Evolutionary conservation across 2,888 invertebrate genomes (phyloP).

Genomic region (Coelopa pilipes): DNA sequence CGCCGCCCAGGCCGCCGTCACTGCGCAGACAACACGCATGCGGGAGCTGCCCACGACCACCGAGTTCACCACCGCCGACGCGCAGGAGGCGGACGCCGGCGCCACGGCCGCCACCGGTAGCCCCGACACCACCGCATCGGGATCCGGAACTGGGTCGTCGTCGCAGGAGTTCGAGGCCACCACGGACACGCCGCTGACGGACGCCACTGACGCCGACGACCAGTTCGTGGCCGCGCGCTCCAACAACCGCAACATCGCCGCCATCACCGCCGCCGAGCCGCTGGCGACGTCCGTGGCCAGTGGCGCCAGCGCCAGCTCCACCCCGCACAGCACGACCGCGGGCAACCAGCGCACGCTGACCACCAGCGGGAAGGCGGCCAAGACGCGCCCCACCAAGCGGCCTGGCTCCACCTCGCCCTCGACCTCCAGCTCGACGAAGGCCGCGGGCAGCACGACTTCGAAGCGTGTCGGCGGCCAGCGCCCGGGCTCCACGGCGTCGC

Average conservation of each 20-base stretch:
- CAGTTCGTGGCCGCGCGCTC: conserved; percentile 64
- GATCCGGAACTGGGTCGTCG: background rate
- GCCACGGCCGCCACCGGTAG: conserved; percentile 32
- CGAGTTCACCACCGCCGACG: conserved; percentile 44
- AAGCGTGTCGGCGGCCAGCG: conserved; percentile 56
- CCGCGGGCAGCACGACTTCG: conserved; percentile 44
- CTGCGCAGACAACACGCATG: conserved; percentile 53
- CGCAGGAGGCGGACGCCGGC: conserved; percentile 35
- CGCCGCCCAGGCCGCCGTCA: conserved; percentile 55
- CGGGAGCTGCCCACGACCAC: conserved; percentile 57
- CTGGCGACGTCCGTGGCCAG: background rate
- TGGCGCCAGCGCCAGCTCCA: conserved; percentile 45
- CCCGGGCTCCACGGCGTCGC: conserved; percentile 46
- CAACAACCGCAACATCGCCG: conserved; percentile 61
- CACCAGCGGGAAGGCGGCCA: conserved; percentile 58
- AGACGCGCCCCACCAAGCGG: conserved; percentile 56
- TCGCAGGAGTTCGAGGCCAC: conserved; percentile 49
- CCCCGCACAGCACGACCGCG: conserved; percentile 49
- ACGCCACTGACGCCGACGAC: conserved; percentile 59
- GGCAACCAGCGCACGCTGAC: conserved; percentile 61
- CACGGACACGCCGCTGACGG: conserved; percentile 52
- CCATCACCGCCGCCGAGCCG: conserved; percentile 57
- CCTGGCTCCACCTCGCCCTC: conserved; percentile 46
- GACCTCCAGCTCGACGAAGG: conserved; percentile 46
- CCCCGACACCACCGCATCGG: conserved; percentile 25